phyloP scores from a whole-genome alignment of 2,113 vertebrate species.

The Daphoenositta chrysoptera region DNA sequence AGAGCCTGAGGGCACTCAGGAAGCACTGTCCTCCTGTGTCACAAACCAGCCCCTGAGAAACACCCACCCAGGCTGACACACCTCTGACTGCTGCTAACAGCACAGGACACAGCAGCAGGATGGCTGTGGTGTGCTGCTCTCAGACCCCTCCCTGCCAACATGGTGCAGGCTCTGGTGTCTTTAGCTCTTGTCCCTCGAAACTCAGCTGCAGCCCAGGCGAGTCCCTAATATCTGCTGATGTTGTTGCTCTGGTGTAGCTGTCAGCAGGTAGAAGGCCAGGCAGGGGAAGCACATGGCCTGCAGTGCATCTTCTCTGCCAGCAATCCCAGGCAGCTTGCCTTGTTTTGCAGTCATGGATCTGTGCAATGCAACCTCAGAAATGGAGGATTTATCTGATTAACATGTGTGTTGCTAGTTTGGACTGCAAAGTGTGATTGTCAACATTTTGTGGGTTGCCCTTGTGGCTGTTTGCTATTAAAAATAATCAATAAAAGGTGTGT shows the following conservation, averaged over 20 bases:
- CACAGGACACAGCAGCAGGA: background rate
- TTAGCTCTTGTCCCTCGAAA: background rate
- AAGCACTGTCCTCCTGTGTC: background rate
- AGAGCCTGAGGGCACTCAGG: background rate
- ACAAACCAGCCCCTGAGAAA: background rate
- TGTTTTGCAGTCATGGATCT: background rate
- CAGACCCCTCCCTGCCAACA: background rate
- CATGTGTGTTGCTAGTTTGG: background rate
- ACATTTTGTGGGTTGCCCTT: background rate
- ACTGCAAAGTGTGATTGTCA: background rate
- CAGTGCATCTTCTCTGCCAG: background rate
- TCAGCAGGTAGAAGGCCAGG: background rate
- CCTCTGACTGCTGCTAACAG: background rate
- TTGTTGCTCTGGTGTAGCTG: background rate
- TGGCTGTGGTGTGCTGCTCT: background rate
- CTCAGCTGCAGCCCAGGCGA: background rate
- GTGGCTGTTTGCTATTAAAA: background rate
- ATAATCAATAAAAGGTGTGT: fast-evolving
- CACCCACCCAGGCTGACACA: background rate
- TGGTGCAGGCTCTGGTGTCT: background rate
- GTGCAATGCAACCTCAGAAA: background rate
- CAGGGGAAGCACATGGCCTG: background rate
- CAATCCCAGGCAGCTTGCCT: background rate
- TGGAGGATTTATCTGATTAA: background rate
- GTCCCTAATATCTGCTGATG: background rate